These are phyloP conservation scores for Eupithecia subfuscata DNA, from an alignment of 2,888 invertebrate species.

Conservation along the genomic window DNA sequence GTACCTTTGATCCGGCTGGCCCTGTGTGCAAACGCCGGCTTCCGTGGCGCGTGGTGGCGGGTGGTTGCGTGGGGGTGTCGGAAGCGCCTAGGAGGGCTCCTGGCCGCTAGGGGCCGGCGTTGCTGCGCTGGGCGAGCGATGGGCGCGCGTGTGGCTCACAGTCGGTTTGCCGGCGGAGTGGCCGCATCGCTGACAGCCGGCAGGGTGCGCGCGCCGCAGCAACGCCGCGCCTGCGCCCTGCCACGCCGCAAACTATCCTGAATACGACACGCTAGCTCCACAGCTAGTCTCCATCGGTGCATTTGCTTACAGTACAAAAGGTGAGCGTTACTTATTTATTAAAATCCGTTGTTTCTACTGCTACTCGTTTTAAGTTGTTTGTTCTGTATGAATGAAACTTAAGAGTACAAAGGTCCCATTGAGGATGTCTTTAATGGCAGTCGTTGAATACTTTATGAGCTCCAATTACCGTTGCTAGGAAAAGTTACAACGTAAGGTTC, in stretches of 20 bases:
- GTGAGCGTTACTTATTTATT: conserved; percentile 49
- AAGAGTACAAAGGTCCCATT: conserved; percentile 17
- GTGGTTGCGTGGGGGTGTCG: conserved; percentile 64
- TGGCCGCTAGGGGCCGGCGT: conserved; percentile 82
- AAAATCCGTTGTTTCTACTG: conserved; percentile 36
- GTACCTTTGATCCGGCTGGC: conserved; percentile 78
- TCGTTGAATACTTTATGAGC: conserved; percentile 17
- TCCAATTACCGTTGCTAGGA: neutral
- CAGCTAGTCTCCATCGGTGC: conserved; percentile 37
- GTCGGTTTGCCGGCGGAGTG: conserved; percentile 81
- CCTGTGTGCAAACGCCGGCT: conserved; percentile 77
- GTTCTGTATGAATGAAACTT: conserved; percentile 14
- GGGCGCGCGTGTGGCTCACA: conserved; percentile 76
- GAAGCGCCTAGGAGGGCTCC: conserved; percentile 78
- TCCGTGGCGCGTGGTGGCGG: conserved; percentile 66
- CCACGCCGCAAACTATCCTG: conserved; percentile 41
- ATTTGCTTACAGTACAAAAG: conserved; percentile 50
- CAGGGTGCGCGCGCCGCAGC: conserved; percentile 63
- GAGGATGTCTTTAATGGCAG: conserved; percentile 13
- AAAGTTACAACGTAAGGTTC: neutral
- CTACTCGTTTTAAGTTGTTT: conserved; percentile 18
- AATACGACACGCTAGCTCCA: conserved; percentile 41
- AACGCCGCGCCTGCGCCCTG: conserved; percentile 72
- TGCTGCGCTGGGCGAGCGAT: conserved; percentile 74
- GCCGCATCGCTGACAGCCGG: conserved; percentile 63